Base-by-base conservation (phyloP, 2,113 vertebrate genomes). In the Vidua macroura region DNA sequence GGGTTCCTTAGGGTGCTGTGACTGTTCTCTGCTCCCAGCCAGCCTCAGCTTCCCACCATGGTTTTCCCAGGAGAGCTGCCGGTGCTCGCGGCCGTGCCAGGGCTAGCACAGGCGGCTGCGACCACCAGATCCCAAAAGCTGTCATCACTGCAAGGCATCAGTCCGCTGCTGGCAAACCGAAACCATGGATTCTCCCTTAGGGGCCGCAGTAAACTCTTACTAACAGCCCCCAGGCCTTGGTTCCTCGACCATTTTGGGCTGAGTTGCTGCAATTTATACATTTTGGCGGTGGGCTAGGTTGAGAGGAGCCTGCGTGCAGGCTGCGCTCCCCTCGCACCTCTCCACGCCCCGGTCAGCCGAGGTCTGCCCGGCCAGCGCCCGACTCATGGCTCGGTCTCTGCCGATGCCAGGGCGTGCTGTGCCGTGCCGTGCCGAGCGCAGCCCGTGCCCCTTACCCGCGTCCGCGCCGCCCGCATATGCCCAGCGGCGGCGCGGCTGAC, bases 81-180 rank as follows among this genome's bases (percentile, higher is more conserved):
- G 51, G 41, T 0, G 1, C 41, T 20, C 2, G 5, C 4, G 9
- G 72, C n/a, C 1, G 2, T 13, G 9, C 37, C 20, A 11, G 43
- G 11, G 14, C 52, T 6, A 6, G 19, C 66, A 10, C 33, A 7
- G 49, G 12, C 3, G 39, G 51, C 79, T 14, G n/a, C 10, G 7
- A 43, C 77, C 73, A 11, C 64, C 25, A 0, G 1, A 23, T 25
- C 52, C 85, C 77, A 13, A 30, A 11, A 1, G 11, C 46, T 19
- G 28, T 3, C 17, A 13, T 4, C 39, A 6, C 31, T 0, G 3
- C 3, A 4, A 27, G 10, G n/a, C 2, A 4, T 43, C n/a, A 2
- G 9, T 0, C 27, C 0, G 0, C n/a, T 8, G 5, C 0, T 3
- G 5, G 21, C 17, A 0, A 60, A 24, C 7, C 7, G 21, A 17